phyloP scores from a whole-genome alignment of 2,113 vertebrate species.

The Fregata magnificens region DNA sequence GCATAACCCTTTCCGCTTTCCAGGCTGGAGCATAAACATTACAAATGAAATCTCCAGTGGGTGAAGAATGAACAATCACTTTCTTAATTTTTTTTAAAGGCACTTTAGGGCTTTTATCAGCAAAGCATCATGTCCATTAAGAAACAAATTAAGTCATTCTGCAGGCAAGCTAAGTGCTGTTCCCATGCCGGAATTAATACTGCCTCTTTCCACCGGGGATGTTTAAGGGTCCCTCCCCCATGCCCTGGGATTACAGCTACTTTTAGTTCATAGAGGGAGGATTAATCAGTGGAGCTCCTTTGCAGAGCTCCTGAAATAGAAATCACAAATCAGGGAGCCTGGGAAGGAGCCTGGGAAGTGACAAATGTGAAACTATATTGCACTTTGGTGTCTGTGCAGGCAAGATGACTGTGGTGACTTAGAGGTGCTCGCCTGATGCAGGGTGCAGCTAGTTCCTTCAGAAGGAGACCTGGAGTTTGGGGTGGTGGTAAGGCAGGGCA shows the following conservation, averaged over 20 bases:
- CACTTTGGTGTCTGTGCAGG: not conserved
- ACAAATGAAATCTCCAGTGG: constrained; percentile 35
- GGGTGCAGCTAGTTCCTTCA: not conserved
- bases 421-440: not conserved
- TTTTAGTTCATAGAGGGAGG: constrained; percentile 38
- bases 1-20: not conserved
- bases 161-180: constrained; percentile 59
- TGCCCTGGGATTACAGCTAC: constrained; percentile 55
- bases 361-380: constrained; percentile 31
- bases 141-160: constrained; percentile 78
- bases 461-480: not conserved
- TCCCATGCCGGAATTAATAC: constrained; percentile 64
- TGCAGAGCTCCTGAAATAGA: constrained; percentile 58
- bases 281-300: constrained; percentile 67
- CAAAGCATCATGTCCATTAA: constrained; percentile 71
- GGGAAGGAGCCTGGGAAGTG: constrained; percentile 33
- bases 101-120: constrained; percentile 76
- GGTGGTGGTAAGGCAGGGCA: not conserved
- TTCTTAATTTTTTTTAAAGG: constrained; percentile 61
- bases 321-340: constrained; percentile 58
- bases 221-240: constrained; percentile 29
- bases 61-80: constrained; percentile 62
- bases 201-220: not conserved
- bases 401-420: not conserved
- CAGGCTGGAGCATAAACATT: constrained; percentile 8